A percentile compares a stretch with the other conserved stretches of the same genome.
Evolutionary conservation across 2,797 vertebrate species (phyloP).

Genomic region (Margarornis squamiger): DNA sequence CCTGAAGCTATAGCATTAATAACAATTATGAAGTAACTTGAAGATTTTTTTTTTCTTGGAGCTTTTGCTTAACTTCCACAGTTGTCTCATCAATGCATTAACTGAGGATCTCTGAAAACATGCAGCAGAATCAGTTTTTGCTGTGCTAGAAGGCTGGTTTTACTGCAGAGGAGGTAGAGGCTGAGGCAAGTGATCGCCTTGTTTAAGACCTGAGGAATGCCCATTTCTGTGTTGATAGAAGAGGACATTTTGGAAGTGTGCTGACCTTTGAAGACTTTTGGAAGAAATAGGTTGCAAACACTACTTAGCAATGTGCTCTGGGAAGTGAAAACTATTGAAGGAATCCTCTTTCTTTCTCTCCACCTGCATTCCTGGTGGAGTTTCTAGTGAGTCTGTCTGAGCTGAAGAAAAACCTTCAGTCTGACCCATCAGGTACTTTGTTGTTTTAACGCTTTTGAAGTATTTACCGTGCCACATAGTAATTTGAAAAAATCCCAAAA

Average conservation of each 20-base stretch:
- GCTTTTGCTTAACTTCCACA: background rate
- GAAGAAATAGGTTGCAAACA: background rate
- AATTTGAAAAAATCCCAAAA: background rate
- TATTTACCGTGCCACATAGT: background rate
- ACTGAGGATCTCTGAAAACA: background rate
- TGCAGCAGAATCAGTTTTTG: background rate
- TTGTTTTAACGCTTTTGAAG: background rate
- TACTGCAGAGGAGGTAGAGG: background rate
- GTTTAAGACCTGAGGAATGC: background rate
- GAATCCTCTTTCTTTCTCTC: background rate
- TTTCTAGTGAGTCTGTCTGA: background rate
- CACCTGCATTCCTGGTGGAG: background rate
- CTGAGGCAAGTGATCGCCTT: background rate
- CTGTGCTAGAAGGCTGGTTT: background rate
- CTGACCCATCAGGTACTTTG: background rate
- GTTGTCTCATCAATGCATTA: background rate
- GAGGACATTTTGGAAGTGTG: background rate
- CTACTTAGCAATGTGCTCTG: background rate
- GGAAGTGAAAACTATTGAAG: background rate
- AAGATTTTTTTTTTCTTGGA: background rate
- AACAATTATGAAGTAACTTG: background rate
- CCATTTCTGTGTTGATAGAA: background rate
- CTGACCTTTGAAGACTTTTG: background rate
- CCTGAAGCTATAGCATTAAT: background rate
- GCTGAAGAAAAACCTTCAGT: background rate